These are phyloP conservation scores for Oxygymnocypris stewartii DNA, from an alignment of 2,113 vertebrate species.

Conservation along the genomic window DNA sequence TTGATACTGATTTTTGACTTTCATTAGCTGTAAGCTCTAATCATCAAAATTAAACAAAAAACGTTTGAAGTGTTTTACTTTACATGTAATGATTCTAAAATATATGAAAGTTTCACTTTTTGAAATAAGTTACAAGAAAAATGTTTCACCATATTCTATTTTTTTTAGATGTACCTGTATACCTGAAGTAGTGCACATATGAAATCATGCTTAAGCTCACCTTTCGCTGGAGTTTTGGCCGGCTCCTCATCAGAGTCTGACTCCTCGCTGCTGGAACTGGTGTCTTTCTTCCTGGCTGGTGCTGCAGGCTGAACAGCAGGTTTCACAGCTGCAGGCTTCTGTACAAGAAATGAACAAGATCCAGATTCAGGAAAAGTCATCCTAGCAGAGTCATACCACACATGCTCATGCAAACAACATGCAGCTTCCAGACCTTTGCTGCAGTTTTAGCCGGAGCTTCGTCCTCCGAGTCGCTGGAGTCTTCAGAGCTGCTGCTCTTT, in stretches of 20 bases:
- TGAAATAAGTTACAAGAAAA: no score
- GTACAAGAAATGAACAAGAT: background rate
- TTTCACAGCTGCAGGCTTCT: conserved; percentile 47
- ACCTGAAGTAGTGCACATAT: no score
- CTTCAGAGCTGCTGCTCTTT: conserved; percentile 84
- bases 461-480: conserved; percentile 85
- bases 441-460: conserved; percentile 70
- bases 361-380: background rate
- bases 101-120: no score
- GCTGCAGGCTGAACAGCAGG: conserved; percentile 55
- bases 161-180: no score
- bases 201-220: conserved; percentile 53
- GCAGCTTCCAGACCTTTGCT: conserved; percentile 68
- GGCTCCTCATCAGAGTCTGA: conserved; percentile 77
- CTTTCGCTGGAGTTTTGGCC: conserved; percentile 62
- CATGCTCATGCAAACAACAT: background rate
- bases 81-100: no score
- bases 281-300: conserved; percentile 74
- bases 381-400: background rate
- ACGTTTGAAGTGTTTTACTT: no score
- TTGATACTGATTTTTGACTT: no score
- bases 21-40: no score
- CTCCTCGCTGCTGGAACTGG: conserved; percentile 79
- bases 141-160: no score
- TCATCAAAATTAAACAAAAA: no score